phyloP scores from a whole-genome alignment of 2,113 vertebrate genomes.

The Zootoca vivipara region DNA sequence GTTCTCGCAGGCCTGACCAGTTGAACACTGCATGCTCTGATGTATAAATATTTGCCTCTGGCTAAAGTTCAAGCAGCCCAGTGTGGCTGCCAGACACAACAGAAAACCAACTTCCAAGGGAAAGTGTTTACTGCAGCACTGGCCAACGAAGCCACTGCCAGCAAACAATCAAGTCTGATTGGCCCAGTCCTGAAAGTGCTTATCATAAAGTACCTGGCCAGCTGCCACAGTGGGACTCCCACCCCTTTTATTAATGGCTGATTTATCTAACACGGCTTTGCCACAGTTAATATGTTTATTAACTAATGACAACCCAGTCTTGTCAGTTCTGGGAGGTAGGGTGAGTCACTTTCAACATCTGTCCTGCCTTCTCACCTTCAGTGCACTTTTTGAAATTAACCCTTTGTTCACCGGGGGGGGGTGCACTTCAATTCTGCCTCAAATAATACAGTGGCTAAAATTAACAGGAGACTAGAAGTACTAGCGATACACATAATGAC shows the following conservation, averaged over 20 bases:
- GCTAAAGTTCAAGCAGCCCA: slow-evolving; percentile 85
- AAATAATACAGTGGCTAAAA: background rate
- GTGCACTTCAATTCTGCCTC: background rate
- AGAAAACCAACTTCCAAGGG: slow-evolving; percentile 82
- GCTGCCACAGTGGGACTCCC: slow-evolving; percentile 57
- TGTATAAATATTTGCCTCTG: slow-evolving; percentile 90
- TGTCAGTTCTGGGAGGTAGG: background rate
- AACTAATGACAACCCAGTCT: slow-evolving; percentile 30
- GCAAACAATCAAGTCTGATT: slow-evolving; percentile 54
- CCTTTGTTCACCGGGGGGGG: background rate
- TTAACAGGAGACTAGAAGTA: background rate
- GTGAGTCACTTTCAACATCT: background rate
- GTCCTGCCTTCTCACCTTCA: background rate
- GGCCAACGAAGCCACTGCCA: slow-evolving; percentile 78
- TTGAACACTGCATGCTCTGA: slow-evolving; percentile 81
- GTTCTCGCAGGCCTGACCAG: slow-evolving; percentile 75
- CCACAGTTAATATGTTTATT: slow-evolving; percentile 46
- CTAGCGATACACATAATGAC: background rate
- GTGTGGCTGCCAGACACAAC: slow-evolving; percentile 84
- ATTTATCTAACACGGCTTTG: slow-evolving; percentile 55
- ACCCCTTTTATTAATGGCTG: slow-evolving; percentile 62
- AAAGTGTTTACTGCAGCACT: slow-evolving; percentile 82
- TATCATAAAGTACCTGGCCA: slow-evolving; percentile 69
- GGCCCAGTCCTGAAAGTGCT: slow-evolving; percentile 62
- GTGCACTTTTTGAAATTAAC: slow-evolving; percentile 38